phyloP scores from a whole-genome alignment of 1,140 invertebrate species.

The Tigriopus japonicus region DNA sequence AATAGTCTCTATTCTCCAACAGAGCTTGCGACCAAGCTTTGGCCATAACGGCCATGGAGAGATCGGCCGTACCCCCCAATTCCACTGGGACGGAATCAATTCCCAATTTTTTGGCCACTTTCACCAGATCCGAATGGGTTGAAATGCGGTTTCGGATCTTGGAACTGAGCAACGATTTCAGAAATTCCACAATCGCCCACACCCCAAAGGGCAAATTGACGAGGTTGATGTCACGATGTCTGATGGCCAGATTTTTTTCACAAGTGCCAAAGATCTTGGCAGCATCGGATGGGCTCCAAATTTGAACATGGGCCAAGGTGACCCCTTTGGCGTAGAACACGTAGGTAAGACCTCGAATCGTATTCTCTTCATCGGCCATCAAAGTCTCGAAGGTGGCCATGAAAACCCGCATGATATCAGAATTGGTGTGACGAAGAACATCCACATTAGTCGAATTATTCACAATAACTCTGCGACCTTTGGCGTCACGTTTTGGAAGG shows the following conservation, averaged over 20 bases:
- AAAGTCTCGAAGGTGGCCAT: constrained; percentile 51
- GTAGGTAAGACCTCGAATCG: constrained; percentile 35
- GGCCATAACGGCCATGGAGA: too few relatives aligned
- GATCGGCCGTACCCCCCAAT: too few relatives aligned
- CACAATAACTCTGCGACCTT: constrained; percentile 50
- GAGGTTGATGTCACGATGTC: constrained; percentile 63
- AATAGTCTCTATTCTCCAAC: too few relatives aligned
- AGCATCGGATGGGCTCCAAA: constrained; percentile 58
- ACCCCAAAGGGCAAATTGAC: constrained; percentile 56
- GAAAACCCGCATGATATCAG: constrained; percentile 52
- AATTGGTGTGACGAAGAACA: constrained; percentile 49
- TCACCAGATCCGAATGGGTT: too few relatives aligned
- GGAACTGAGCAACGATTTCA: constrained; percentile 50
- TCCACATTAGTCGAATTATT: constrained; percentile 36
- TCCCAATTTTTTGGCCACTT: too few relatives aligned
- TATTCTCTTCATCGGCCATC: constrained; percentile 57
- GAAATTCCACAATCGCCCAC: constrained; percentile 53
- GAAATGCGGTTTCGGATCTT: constrained; percentile 42
- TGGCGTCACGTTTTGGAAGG: constrained; percentile 44
- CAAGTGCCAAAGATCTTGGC: constrained; percentile 38
- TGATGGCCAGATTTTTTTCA: constrained; percentile 57
- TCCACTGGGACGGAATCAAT: too few relatives aligned
- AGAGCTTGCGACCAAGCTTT: too few relatives aligned
- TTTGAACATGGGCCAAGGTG: constrained; percentile 53
- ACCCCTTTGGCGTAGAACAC: constrained; percentile 63